Percentiles rank a stretch among this genome's conserved stretches.
phyloP scores from a whole-genome alignment of 2,888 invertebrate genomes.

The Scaptomyza cyrtandrae region DNA sequence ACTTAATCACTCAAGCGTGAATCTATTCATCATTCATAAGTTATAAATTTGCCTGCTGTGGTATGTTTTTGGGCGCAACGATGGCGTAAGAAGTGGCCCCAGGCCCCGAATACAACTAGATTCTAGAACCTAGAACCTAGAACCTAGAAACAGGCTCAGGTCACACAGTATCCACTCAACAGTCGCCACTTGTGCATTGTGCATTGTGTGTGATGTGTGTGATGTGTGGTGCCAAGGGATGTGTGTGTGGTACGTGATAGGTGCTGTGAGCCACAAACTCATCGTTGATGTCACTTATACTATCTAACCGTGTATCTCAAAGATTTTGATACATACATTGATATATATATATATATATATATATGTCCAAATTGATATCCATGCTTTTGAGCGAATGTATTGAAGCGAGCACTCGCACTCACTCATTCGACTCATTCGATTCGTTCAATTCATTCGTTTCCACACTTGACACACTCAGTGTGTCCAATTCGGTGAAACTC shows the following conservation, averaged over 20 bases:
- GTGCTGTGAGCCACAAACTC: conserved; percentile 13
- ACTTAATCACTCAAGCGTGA: conserved; percentile 82
- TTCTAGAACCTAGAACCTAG: neutral
- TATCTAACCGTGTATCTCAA: conserved; percentile 13
- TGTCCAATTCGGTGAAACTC: conserved; percentile 12
- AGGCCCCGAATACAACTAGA: neutral
- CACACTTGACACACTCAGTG: conserved; percentile 44
- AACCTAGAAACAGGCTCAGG: neutral
- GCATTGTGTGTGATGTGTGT: conserved; percentile 43
- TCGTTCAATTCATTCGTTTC: conserved; percentile 3
- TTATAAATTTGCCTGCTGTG: conserved; percentile 78
- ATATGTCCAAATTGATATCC: conserved; percentile 69
- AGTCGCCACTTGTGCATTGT: conserved; percentile 56
- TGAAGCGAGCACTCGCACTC: conserved; percentile 24
- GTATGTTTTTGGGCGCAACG: conserved; percentile 62
- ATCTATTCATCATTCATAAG: conserved; percentile 82
- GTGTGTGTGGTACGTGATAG: conserved; percentile 2
- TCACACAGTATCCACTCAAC: conserved; percentile 37
- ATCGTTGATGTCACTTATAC: conserved; percentile 21
- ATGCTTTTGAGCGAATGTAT: conserved; percentile 31
- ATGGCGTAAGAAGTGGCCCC: conserved; percentile 66
- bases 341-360: conserved; percentile 66
- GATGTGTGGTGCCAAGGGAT: conserved; percentile 4
- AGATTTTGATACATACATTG: conserved; percentile 18
- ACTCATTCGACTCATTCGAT: conserved; percentile 10